Conservation (phyloP, 2,113 vertebrate species). For the Isurus oxyrinchus region DNA sequence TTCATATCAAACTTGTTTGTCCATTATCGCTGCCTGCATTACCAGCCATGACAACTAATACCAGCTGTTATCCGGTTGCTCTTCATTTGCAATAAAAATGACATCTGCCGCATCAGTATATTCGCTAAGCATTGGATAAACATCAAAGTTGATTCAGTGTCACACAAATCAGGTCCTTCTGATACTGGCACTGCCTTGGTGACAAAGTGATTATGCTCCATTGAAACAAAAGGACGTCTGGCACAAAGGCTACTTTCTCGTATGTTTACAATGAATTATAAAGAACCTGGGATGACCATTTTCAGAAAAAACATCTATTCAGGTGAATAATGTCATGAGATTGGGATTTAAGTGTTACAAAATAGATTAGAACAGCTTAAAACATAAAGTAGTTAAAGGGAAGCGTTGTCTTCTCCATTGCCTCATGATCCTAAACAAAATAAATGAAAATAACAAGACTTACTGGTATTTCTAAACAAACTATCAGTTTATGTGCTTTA, state of each 20-base stretch:
- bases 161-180: background rate
- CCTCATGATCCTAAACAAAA: background rate
- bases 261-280: background rate
- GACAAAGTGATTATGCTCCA: background rate
- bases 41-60: constrained; percentile 13
- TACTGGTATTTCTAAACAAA: background rate
- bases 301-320: background rate
- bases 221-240: background rate
- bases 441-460: background rate
- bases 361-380: background rate
- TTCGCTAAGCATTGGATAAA: background rate
- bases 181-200: too few relatives aligned
- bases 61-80: background rate
- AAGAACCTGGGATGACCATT: background rate
- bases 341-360: background rate
- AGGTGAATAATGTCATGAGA: background rate
- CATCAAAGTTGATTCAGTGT: background rate
- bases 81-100: background rate
- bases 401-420: background rate
- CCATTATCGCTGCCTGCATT: constrained; percentile 22
- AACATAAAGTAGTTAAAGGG: background rate
- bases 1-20: constrained; percentile 34
- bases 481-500: background rate
- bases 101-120: background rate
- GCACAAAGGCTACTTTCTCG: too few relatives aligned